These are phyloP conservation scores for Latrodectus elegans DNA, from an alignment of 2,888 invertebrate genomes.

Conservation along the genomic window DNA sequence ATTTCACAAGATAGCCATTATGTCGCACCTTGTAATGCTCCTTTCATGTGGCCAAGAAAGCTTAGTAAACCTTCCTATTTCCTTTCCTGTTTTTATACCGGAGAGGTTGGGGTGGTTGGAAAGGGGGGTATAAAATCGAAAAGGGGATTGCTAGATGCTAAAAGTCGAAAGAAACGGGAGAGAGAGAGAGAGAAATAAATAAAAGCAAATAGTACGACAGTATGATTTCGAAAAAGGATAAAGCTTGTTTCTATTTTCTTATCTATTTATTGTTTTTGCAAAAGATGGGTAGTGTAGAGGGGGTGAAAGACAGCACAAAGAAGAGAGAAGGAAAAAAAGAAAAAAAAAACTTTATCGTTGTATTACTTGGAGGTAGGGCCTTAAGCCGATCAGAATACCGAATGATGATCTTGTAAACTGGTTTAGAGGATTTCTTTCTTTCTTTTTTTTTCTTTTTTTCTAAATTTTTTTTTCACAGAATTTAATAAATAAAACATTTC, in stretches of 20 bases:
- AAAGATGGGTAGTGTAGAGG: background rate
- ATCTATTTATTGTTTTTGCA: conserved; percentile 56
- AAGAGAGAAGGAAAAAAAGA: too few species aligned
- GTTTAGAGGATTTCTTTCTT: conserved; percentile 43
- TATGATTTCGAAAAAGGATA: conserved; percentile 43
- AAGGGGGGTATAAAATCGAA: conserved; percentile 17
- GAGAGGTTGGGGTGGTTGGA: background rate
- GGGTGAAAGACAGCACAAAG: background rate
- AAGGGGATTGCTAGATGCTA: conserved; percentile 24
- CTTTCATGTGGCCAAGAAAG: conserved; percentile 55
- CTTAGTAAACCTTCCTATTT: conserved; percentile 15
- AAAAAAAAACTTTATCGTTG: conserved; percentile 49
- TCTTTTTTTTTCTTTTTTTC: background rate
- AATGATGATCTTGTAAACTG: conserved; percentile 66
- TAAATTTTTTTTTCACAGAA: background rate
- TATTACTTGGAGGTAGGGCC: conserved; percentile 42
- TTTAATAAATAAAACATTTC: conserved; percentile 66
- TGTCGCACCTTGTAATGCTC: conserved; percentile 63
- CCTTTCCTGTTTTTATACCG: conserved; percentile 6
- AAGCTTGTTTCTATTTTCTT: conserved; percentile 53
- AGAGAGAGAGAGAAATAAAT: conserved; percentile 31
- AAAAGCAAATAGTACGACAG: conserved; percentile 51
- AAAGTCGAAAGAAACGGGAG: conserved; percentile 13
- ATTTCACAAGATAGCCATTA: conserved; percentile 69
- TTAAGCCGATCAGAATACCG: conserved; percentile 61